Evolutionary conservation across 2,888 invertebrate species (phyloP).

Genomic region (Clanis bilineata): DNA sequence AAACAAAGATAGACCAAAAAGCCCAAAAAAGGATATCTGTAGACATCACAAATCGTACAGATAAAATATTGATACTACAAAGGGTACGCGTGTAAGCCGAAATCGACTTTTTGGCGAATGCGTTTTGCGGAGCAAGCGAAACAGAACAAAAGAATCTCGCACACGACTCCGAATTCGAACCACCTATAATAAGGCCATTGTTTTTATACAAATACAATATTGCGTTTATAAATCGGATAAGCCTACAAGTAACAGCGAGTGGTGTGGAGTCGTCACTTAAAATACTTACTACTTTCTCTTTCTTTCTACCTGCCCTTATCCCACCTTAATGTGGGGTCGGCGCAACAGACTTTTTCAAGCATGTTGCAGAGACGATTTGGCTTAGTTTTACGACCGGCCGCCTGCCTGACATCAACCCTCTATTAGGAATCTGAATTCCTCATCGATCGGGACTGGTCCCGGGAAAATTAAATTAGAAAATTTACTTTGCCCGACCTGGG

Average conservation of each 20-base stretch:
- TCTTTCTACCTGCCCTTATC: too few relatives aligned
- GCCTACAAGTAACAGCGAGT: slow-evolving; percentile 55
- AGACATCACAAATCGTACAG: slow-evolving; percentile 7
- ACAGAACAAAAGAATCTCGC: slow-evolving; percentile 53
- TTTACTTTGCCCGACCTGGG: too few relatives aligned
- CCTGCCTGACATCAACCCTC: too few relatives aligned
- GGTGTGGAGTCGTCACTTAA: slow-evolving; percentile 41
- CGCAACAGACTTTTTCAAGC: too few relatives aligned
- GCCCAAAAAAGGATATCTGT: background rate
- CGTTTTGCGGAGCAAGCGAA: slow-evolving; percentile 33
- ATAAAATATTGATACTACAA: slow-evolving; percentile 20
- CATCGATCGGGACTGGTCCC: too few relatives aligned
- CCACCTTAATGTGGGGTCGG: too few relatives aligned
- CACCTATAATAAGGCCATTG: slow-evolving; percentile 81
- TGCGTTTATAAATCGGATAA: slow-evolving; percentile 82
- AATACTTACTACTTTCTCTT: background rate
- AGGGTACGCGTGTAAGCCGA: slow-evolving; percentile 39
- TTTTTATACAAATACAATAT: slow-evolving; percentile 82
- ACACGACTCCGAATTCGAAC: slow-evolving; percentile 65
- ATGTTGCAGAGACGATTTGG: too few relatives aligned
- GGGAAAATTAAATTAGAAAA: too few relatives aligned
- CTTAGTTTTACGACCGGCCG: too few relatives aligned
- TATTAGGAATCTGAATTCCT: too few relatives aligned
- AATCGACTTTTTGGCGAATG: slow-evolving; percentile 56
- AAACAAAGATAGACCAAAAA: background rate